Evolutionary conservation across 1,140 invertebrate species (phyloP), one percentile per base, ranked within the genome.

Genomic region (Psilanteris sp.): DNA sequence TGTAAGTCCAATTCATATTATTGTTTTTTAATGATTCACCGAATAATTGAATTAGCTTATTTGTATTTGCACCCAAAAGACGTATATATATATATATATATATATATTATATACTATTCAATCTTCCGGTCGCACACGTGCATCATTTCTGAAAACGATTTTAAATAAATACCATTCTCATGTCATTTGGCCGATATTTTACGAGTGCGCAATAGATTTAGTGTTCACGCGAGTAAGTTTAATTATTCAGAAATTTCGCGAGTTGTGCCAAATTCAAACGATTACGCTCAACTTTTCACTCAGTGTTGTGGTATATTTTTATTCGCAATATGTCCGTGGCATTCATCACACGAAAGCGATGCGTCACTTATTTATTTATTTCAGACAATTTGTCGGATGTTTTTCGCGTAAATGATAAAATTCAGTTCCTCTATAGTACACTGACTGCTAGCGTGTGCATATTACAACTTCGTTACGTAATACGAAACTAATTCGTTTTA

Each of bases 231-330:
- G 55, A 59, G 64, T 36, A 70, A 64, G 68, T 64, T 54, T 79
- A 79, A 79, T 79, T 77, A 79, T 55, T 68, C 31, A 32, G 54
- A 68, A 79, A 70, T 77, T 48, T 11, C 36, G 36, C 16, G 15
- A 15, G 4, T 18, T 6, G 15, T 57, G 52, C 52, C 52, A 57
- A 57, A 13, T 6, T 10, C 36, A 9, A 41, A 9, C 27, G 37
- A 57, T 43, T 57, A 34, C 18, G 16, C 13, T 43, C 7, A 43
- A 32, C 16, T 43, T 32, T 57, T 57, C 18, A 32, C n/a, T 11
- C 16, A 11, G 18, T 9, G 11, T 57, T 34, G 10, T 5, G 20
- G n/a, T n/a, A n/a, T 43, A 59, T 34, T 44, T 44, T 44, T 44
- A 44, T 44, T 59, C 52, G 7, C 16, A 57, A 31, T 26, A 16